Conservation (phyloP, 1,140 invertebrate species). For the Drosophila tani region DNA sequence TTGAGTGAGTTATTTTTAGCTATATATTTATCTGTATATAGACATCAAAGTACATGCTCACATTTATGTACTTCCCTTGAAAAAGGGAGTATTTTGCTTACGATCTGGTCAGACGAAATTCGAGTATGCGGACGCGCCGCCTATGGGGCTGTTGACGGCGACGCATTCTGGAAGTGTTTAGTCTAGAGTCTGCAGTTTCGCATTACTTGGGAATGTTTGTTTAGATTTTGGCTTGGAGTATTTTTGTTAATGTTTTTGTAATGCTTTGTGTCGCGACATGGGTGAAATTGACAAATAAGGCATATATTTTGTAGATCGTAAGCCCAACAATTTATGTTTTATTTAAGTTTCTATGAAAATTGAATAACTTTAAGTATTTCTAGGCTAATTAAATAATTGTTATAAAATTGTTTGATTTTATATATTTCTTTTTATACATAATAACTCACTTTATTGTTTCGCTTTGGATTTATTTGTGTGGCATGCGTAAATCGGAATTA, state of each 20-base stretch:
- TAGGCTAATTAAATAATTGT: no score
- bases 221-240: neutral
- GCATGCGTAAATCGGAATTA: conserved; percentile 36
- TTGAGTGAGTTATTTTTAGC: neutral
- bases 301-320: no score
- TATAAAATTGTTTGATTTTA: neutral
- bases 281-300: no score
- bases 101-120: neutral
- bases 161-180: neutral
- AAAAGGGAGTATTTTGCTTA: neutral
- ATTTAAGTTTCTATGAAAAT: no score
- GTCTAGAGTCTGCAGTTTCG: neutral
- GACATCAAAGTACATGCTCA: neutral
- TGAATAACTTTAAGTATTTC: neutral
- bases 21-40: no score
- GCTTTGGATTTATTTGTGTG: neutral
- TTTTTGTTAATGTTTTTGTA: no score
- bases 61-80: neutral
- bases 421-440: neutral
- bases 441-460: neutral
- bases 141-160: neutral
- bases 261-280: no score
- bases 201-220: neutral
- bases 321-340: no score
- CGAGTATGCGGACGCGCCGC: neutral